Base-by-base conservation (phyloP, 2,113 vertebrate genomes). In the Dicerorhinus sumatrensis region DNA sequence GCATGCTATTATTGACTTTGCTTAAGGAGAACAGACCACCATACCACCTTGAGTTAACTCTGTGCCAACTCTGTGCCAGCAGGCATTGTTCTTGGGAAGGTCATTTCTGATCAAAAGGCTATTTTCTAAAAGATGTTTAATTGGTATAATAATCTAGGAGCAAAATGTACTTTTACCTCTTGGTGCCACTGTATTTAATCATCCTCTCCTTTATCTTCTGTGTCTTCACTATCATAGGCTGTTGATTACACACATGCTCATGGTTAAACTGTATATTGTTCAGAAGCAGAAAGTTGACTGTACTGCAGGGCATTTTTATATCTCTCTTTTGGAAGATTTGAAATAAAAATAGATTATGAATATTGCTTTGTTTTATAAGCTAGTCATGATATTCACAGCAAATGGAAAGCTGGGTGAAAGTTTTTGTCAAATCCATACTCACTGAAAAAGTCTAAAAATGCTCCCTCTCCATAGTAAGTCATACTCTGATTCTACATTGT, bases 121-220 rank as follows among this genome's bases (percentile, higher is more conserved):
- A 46, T 95, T 95, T 97, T 96, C 97, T 72, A 83, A 96, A 98
- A 98, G 96, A 83, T 96, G 76, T 39, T 92, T 94, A 96, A 87
- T 97, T 98, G 97, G 80, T 98, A 73, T 97, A 97, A 98, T 84
- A 95, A 65, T 98, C 97, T 98, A 93, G 97, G 96, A 96, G 96
- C 92, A 98, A 97, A 98, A 96, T 97, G 95, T 98, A 98, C 99
- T 98, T 99, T 98, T 98, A 97, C 98, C 98, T 99, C 98, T 99
- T 98, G 98, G 98, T 99, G 98, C 99, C 99, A 99, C 98, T 99
- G 98, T 98, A 84, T 98, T 97, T 89, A 98, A 76, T 97, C 93
- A 95, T 5, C 36, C 80, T 96, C 72, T 97, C 1, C 96, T 69
- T 93, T 33, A 36, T 96, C 54, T 96, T 84, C 96, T 92, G 69